Percentiles rank a stretch among this genome's conserved stretches.
phyloP scores from a whole-genome alignment of 2,888 invertebrate species.

The Noctua fimbriata region DNA sequence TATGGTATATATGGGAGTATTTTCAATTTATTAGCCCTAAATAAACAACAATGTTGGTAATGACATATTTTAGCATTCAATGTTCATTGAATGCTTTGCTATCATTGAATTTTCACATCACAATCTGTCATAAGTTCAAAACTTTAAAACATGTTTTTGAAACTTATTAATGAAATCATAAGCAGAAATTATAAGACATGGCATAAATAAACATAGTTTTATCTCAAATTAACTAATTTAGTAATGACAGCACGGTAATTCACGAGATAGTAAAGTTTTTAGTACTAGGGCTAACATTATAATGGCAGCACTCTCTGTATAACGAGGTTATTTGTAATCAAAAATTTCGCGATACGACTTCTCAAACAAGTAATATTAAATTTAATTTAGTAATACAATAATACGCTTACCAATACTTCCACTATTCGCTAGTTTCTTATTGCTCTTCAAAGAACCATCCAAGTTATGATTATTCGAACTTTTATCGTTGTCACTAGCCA shows the following conservation, averaged over 20 bases:
- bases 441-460: slow-evolving; percentile 84
- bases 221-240: neutral
- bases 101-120: neutral
- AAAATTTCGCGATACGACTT: slow-evolving; percentile 16
- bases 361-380: neutral
- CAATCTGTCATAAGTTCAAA: slow-evolving; percentile 29
- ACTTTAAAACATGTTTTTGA: slow-evolving; percentile 20
- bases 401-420: slow-evolving; percentile 80
- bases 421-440: slow-evolving; percentile 81
- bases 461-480: slow-evolving; percentile 87
- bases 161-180: neutral
- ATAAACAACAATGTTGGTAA: neutral
- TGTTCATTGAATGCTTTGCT: neutral
- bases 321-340: slow-evolving; percentile 54
- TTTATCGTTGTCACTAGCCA: slow-evolving; percentile 90
- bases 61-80: neutral
- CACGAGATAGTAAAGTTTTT: slow-evolving; percentile 45
- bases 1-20: neutral
- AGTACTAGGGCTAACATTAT: slow-evolving; percentile 39
- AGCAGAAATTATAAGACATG: neutral
- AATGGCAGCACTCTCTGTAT: slow-evolving; percentile 57
- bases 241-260: slow-evolving; percentile 12
- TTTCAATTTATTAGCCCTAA: neutral
- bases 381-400: slow-evolving; percentile 19
- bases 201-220: slow-evolving; percentile 5